phyloP scores from a whole-genome alignment of 2,113 vertebrate species.

The Cephalopterus ornatus region DNA sequence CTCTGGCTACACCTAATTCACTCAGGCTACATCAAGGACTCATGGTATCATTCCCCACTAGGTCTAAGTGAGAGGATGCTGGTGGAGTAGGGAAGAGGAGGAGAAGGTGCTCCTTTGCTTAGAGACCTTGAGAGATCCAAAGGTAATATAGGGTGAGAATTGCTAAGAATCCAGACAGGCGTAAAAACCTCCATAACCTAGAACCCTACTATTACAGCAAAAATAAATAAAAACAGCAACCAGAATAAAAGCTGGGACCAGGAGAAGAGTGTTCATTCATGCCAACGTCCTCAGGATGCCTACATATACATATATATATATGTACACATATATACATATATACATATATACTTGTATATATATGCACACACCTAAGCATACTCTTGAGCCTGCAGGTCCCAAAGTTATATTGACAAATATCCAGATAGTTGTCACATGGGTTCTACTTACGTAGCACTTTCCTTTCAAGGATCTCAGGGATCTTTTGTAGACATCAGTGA shows the following conservation, averaged over 20 bases:
- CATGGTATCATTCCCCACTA: background rate
- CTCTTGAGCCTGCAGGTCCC: background rate
- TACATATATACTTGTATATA: fast-evolving
- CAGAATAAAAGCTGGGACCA: background rate
- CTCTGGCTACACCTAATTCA: background rate
- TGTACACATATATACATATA: too few species aligned
- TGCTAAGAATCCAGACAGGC: background rate
- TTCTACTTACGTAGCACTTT: background rate
- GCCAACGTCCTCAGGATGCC: background rate
- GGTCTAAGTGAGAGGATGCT: background rate
- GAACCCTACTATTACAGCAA: background rate
- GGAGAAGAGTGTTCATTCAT: background rate
- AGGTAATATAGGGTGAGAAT: background rate
- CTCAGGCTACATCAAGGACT: background rate
- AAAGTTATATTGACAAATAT: background rate
- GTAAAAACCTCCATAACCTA: background rate
- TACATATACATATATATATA: background rate
- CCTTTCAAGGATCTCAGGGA: background rate
- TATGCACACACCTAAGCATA: background rate
- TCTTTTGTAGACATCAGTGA: background rate
- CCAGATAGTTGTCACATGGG: background rate
- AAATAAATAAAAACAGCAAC: background rate
- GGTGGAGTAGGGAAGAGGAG: background rate
- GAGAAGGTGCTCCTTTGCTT: background rate
- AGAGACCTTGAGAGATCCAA: background rate